A percentile compares a stretch with the other conserved stretches of the same genome.
Evolutionary conservation across 2,888 invertebrate species (phyloP).

Genomic region (Rhagophthalmus giganteus): DNA sequence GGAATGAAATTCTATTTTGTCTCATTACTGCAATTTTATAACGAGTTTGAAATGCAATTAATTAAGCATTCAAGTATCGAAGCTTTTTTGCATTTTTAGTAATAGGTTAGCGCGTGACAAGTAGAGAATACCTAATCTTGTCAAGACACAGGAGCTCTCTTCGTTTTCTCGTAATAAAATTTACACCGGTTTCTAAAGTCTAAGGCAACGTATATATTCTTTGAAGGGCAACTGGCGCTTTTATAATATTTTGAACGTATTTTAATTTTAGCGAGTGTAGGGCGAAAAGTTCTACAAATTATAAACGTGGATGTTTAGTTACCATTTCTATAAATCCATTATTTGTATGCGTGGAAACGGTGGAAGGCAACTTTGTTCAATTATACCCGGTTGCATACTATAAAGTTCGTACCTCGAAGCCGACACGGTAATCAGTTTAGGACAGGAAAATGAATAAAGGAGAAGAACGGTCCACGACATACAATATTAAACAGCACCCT

Average conservation of each 20-base stretch:
- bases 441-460: conserved; percentile 46
- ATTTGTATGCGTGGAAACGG: too few relatives aligned
- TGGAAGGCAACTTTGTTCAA: too few relatives aligned
- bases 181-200: conserved; percentile 39
- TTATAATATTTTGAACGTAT: too few relatives aligned
- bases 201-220: conserved; percentile 13
- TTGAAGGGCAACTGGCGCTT: too few relatives aligned
- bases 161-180: conserved; percentile 46
- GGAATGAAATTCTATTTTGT: conserved; percentile 19
- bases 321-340: too few relatives aligned
- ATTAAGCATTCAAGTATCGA: conserved; percentile 56
- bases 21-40: conserved; percentile 44
- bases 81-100: conserved; percentile 54
- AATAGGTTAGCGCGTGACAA: conserved; percentile 51
- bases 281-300: too few relatives aligned
- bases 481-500: conserved; percentile 43
- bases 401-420: conserved; percentile 39
- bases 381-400: conserved; percentile 20
- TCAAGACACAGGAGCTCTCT: conserved; percentile 39
- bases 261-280: too few relatives aligned
- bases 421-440: conserved; percentile 46
- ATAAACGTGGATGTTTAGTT: too few relatives aligned
- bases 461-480: conserved; percentile 40
- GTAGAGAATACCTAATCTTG: conserved; percentile 54
- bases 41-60: conserved; percentile 54